A percentile compares a stretch with the other conserved stretches of the same genome.
Conservation (phyloP, 1,140 invertebrate genomes). For the Magallana ariakensis region DNA sequence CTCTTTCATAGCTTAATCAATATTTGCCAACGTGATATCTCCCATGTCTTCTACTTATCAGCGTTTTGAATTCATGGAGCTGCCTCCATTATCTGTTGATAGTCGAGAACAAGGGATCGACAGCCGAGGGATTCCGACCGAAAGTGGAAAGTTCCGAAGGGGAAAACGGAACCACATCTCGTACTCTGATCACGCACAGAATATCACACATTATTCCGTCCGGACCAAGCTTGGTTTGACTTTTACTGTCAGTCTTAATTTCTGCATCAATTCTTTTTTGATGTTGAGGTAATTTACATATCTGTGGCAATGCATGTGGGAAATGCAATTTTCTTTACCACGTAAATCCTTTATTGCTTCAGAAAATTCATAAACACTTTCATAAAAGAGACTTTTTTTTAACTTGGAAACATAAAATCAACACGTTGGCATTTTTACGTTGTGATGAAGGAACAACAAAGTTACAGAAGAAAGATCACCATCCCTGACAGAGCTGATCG, state of each 20-base stretch:
- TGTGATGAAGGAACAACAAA: too few relatives aligned
- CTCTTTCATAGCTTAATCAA: slow-evolving; percentile 25
- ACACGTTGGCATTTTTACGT: too few relatives aligned
- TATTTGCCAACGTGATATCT: slow-evolving; percentile 29
- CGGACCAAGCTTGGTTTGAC: not conserved
- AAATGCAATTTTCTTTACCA: slow-evolving; percentile 20
- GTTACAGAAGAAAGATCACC: too few relatives aligned
- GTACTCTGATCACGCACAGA: slow-evolving; percentile 29
- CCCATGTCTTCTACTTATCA: slow-evolving; percentile 31
- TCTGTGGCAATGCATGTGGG: slow-evolving; percentile 1
- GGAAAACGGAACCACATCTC: slow-evolving; percentile 26
- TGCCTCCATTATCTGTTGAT: slow-evolving; percentile 23
- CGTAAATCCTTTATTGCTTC: not conserved
- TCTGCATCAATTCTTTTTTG: slow-evolving; percentile 15
- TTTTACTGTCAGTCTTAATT: slow-evolving; percentile 30
- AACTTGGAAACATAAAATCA: too few relatives aligned
- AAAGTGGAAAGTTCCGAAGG: slow-evolving; percentile 30
- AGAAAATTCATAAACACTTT: too few relatives aligned
- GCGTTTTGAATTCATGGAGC: slow-evolving; percentile 20
- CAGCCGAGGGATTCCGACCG: slow-evolving; percentile 20
- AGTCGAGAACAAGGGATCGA: slow-evolving; percentile 17
- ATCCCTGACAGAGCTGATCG: too few relatives aligned
- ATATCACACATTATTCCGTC: slow-evolving; percentile 12
- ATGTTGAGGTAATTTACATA: slow-evolving; percentile 27
- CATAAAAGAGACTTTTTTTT: too few relatives aligned